These are phyloP conservation scores for Hylia prasina DNA, from an alignment of 2,113 vertebrate genomes.

Conservation along the genomic window DNA sequence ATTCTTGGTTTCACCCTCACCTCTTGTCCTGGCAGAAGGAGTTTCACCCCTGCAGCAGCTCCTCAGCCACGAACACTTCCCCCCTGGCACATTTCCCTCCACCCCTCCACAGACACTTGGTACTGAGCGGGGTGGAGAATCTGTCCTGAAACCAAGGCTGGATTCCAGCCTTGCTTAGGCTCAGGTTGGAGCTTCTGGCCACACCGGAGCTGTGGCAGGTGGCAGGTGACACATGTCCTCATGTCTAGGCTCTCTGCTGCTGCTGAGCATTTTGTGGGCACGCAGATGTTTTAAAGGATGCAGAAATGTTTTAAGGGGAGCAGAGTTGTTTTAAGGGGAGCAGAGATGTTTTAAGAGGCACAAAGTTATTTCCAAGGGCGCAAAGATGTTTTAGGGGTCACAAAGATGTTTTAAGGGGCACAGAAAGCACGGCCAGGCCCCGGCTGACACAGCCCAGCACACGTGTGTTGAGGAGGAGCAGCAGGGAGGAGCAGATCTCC, in stretches of 20 bases:
- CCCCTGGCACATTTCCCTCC: neutral
- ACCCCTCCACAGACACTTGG: neutral
- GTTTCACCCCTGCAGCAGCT: accelerated
- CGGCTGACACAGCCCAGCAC: too few species aligned
- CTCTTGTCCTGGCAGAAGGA: neutral
- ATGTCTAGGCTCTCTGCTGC: neutral
- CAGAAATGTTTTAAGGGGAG: neutral
- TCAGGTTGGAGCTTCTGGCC: neutral
- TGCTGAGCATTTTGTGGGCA: neutral
- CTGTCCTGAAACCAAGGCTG: neutral
- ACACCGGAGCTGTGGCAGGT: neutral
- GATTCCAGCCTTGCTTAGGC: neutral
- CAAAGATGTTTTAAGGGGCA: neutral
- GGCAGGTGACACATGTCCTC: accelerated
- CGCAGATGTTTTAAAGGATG: neutral
- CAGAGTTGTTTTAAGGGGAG: neutral
- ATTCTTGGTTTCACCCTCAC: neutral
- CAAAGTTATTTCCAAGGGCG: neutral
- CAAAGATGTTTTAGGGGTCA: neutral
- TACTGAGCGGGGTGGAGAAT: accelerated
- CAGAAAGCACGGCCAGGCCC: too few species aligned
- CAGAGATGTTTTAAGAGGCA: neutral
- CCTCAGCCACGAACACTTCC: neutral
- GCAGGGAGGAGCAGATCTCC: too few species aligned
- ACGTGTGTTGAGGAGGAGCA: too few species aligned